Evolutionary conservation across 1,140 invertebrate species (phyloP), one percentile per base, ranked within the genome.

Genomic region (Pomacea maculata): DNA sequence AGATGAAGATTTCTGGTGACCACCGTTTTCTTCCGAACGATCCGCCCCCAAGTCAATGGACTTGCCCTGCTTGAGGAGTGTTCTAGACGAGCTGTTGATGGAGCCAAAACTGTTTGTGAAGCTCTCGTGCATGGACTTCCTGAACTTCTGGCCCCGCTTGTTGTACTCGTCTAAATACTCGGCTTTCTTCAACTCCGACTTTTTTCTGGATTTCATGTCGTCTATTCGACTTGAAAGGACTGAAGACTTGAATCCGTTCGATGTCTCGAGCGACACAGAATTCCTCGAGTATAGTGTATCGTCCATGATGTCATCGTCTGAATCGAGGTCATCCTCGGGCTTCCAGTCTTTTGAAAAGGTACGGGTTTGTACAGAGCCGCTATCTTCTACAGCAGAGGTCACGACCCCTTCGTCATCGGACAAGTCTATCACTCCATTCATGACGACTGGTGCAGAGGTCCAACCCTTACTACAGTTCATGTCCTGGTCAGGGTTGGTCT

Each of bases 51-150:
- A 78, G 67, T 79, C 79, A 54, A 77, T 82, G 45, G 81, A 83
- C 80, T 80, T 85, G 73, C 75, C 29, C 63, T 75, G 78, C 21
- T 74, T 68, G 8, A 89, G 76, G 45, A 88, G 82, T 81, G 87
- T 88, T 2, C 88, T 87, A 57, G 87, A 86, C 15, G 87, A 86
- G 80, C 84, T 86, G 80, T 86, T 89, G 75, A 88, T 86, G n/a
- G 88, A 89, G 8, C 86, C 88, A 83, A 89, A 89, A 14, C 86
- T 86, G 85, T 86, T 88, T 67, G 75, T 83, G 34, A 89, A 84
- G 82, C 85, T 83, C 79, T 87, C 85, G 78, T 87, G 87, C 67
- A 89, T 84, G 63, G 84, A 85, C 70, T 87, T 87, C 80, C 87
- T 87, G 15, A 89, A 86, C 76, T 85, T 87, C 54, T 86, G 82